phyloP scores from a whole-genome alignment of 1,140 invertebrate genomes.

The Rhagoletis zephyria region DNA sequence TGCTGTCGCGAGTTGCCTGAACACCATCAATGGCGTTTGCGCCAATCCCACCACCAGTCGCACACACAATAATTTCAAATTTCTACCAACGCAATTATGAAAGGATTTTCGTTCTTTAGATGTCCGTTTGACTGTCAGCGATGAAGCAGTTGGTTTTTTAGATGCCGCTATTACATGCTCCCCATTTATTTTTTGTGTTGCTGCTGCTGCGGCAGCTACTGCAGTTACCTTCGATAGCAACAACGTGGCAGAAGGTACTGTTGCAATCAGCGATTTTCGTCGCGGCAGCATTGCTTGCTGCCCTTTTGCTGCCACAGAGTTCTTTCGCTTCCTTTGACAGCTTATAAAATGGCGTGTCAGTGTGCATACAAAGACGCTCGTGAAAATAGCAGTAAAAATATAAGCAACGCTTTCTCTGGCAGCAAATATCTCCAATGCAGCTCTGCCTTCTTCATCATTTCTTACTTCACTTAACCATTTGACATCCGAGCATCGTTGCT shows the following conservation, averaged over 20 bases:
- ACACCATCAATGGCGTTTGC: not conserved
- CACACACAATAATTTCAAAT: conserved; percentile 42
- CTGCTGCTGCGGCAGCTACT: not conserved
- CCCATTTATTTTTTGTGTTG: not conserved
- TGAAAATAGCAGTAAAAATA: conserved; percentile 15
- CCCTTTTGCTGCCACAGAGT: not conserved
- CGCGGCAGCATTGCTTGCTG: not conserved
- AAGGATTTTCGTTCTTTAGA: conserved; percentile 47
- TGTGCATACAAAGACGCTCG: conserved; percentile 9
- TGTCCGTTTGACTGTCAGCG: conserved; percentile 39
- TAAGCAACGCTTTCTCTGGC: not conserved
- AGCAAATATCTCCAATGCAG: not conserved
- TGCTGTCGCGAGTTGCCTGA: not conserved
- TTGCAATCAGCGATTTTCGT: not conserved
- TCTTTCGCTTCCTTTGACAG: conserved; percentile 29
- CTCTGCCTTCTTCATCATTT: not conserved
- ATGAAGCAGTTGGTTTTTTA: not conserved
- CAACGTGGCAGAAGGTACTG: not conserved
- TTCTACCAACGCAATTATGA: conserved; percentile 48
- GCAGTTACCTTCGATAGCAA: conserved; percentile 6
- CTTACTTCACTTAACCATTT: conserved; percentile 40
- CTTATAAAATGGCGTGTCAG: conserved; percentile 55
- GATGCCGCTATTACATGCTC: not conserved
- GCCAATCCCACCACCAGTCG: not conserved
- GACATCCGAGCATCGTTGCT: not conserved